These are phyloP conservation scores for Erebia epiphron DNA, from an alignment of 2,888 invertebrate genomes.

Conservation along the genomic window DNA sequence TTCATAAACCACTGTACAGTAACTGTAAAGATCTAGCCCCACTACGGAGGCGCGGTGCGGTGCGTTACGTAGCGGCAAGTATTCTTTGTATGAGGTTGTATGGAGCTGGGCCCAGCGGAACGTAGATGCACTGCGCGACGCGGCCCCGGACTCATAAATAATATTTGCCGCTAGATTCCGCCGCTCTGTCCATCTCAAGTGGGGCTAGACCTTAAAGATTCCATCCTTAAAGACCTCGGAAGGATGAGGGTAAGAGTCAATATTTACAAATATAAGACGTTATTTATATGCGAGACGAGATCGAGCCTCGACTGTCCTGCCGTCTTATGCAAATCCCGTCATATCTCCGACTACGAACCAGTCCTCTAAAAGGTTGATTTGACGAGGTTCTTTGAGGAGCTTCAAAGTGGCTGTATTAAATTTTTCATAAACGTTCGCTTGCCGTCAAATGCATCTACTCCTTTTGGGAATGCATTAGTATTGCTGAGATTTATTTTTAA, in stretches of 20 bases:
- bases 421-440: slow-evolving; percentile 74
- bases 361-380: slow-evolving; percentile 75
- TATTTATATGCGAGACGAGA: slow-evolving; percentile 81
- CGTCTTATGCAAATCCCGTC: slow-evolving; percentile 74
- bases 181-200: too few relatives aligned
- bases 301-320: slow-evolving; percentile 61
- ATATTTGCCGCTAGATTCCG: too few relatives aligned
- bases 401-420: slow-evolving; percentile 69
- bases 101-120: too few relatives aligned
- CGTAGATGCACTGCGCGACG: too few relatives aligned
- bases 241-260: slow-evolving; percentile 77
- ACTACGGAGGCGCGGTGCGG: too few relatives aligned
- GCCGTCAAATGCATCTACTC: slow-evolving; percentile 53
- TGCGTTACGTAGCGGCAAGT: too few relatives aligned
- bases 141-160: too few relatives aligned
- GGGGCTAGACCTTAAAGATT: slow-evolving; percentile 46
- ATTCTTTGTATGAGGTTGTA: too few relatives aligned
- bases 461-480: slow-evolving; percentile 16
- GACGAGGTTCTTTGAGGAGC: slow-evolving; percentile 64
- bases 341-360: slow-evolving; percentile 71
- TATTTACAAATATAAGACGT: slow-evolving; percentile 81
- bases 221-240: slow-evolving; percentile 46
- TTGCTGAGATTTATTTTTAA: slow-evolving; percentile 17
- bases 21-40: slow-evolving; percentile 25
- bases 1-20: slow-evolving; percentile 72